A percentile compares a stretch with the other conserved stretches of the same genome.
These are phyloP conservation scores for Pseudomyrmex sp. DNA, from an alignment of 1,140 invertebrate species.

Conservation along the genomic window DNA sequence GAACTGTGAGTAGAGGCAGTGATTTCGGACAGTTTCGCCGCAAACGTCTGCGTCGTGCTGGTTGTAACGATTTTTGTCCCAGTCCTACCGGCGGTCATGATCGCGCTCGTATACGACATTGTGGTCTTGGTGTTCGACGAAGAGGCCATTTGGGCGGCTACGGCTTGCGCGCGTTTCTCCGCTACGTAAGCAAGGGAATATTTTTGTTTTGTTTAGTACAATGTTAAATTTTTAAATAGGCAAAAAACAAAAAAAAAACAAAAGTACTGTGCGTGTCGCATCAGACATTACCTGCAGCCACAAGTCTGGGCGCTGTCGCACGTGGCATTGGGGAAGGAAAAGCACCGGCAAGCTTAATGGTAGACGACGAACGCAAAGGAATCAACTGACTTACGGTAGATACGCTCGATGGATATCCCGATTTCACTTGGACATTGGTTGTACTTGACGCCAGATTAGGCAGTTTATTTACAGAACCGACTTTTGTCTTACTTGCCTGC, in stretches of 20 bases:
- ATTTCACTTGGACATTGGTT: conserved; percentile 77
- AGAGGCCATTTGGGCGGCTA: conserved; percentile 83
- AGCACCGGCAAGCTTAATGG: conserved; percentile 79
- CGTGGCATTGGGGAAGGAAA: conserved; percentile 82
- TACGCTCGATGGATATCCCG: conserved; percentile 76
- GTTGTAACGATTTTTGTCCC: conserved; percentile 84
- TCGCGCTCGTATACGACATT: conserved; percentile 88
- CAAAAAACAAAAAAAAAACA: background rate
- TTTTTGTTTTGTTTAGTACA: background rate
- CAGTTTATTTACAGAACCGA: conserved; percentile 79
- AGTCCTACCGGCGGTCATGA: conserved; percentile 86
- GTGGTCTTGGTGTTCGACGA: conserved; percentile 86
- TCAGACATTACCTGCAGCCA: conserved; percentile 83
- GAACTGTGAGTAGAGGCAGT: conserved; percentile 80
- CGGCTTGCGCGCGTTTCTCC: conserved; percentile 82
- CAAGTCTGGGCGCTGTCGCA: conserved; percentile 85
- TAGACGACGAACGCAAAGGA: conserved; percentile 79
- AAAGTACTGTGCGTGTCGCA: background rate
- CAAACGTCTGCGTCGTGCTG: conserved; percentile 86
- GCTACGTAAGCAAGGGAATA: conserved; percentile 59
- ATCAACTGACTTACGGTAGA: conserved; percentile 81
- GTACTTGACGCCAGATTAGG: conserved; percentile 75
- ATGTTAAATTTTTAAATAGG: background rate
- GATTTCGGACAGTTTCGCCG: conserved; percentile 87
- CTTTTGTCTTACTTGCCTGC: conserved; percentile 81